Conservation (phyloP, 1,140 invertebrate genomes). For the Drosophila pachea region DNA sequence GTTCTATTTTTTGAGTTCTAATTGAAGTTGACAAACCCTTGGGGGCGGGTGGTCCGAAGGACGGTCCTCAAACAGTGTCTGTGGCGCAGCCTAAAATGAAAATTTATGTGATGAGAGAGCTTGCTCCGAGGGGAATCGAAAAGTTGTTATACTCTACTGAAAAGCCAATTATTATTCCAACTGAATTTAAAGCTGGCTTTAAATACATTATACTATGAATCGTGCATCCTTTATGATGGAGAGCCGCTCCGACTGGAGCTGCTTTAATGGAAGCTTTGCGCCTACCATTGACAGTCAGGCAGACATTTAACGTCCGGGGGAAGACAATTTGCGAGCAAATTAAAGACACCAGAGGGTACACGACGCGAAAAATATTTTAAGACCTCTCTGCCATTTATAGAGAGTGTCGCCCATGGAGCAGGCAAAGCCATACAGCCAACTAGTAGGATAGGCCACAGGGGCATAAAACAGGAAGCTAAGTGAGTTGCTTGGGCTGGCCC, state of each 20-base stretch:
- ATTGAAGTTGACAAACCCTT: too few relatives aligned
- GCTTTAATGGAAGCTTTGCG: slow-evolving; percentile 56
- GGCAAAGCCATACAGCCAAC: slow-evolving; percentile 31
- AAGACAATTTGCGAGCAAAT: slow-evolving; percentile 45
- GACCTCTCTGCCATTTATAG: slow-evolving; percentile 26
- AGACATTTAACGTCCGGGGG: slow-evolving; percentile 3
- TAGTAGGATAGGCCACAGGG: slow-evolving; percentile 49
- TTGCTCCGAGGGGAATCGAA: too few relatives aligned
- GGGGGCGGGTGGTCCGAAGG: too few relatives aligned
- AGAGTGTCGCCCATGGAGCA: too few relatives aligned
- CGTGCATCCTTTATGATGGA: too few relatives aligned
- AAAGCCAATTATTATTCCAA: too few relatives aligned
- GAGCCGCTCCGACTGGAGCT: slow-evolving; percentile 1
- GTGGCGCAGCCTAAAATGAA: slow-evolving; percentile 7
- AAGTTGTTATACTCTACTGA: too few relatives aligned
- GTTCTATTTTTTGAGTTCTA: not conserved
- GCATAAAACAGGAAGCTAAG: slow-evolving; percentile 47
- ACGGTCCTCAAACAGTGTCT: not conserved
- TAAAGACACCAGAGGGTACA: slow-evolving; percentile 34
- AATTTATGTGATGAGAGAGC: slow-evolving; percentile 14
- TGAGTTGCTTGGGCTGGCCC: slow-evolving; percentile 50
- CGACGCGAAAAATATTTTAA: slow-evolving; percentile 34
- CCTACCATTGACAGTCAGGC: too few relatives aligned
- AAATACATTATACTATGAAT: too few relatives aligned
- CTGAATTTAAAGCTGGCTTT: too few relatives aligned